These are phyloP conservation scores for Saccopteryx bilineata DNA, from an alignment of 2,113 vertebrate genomes.

Conservation along the genomic window DNA sequence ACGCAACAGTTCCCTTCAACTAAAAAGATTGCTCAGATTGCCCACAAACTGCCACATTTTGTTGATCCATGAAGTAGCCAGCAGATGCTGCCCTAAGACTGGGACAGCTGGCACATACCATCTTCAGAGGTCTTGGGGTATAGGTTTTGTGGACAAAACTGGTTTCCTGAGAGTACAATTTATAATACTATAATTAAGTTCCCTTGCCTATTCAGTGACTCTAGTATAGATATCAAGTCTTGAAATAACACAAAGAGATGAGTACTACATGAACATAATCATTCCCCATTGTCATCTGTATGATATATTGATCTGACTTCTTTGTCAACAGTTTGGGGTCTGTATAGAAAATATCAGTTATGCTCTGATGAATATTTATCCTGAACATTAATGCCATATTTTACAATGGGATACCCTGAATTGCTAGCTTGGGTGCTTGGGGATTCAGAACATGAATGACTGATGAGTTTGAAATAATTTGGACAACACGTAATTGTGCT, in stretches of 20 bases:
- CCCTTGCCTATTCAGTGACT: not conserved
- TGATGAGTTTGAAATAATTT: constrained; percentile 39
- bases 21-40: constrained; percentile 80
- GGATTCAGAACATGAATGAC: not conserved
- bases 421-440: constrained; percentile 16
- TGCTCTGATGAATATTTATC: not conserved
- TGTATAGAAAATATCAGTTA: not conserved
- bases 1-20: constrained; percentile 69
- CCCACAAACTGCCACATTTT: constrained; percentile 85
- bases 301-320: constrained; percentile 27
- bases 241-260: constrained; percentile 41
- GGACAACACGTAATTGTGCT: not conserved
- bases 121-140: constrained; percentile 83
- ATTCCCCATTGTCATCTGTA: constrained; percentile 49
- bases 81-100: constrained; percentile 91
- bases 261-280: not conserved
- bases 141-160: constrained; percentile 74
- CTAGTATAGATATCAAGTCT: not conserved
- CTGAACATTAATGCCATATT: not conserved
- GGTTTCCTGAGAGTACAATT: constrained; percentile 62
- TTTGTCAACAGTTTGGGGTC: constrained; percentile 37
- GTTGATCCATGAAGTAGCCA: constrained; percentile 90
- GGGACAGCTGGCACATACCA: constrained; percentile 83
- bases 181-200: not conserved
- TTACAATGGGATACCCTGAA: constrained; percentile 5